These are phyloP conservation scores for Artibeus lituratus DNA, from an alignment of 2,797 vertebrate genomes.

Conservation along the genomic window DNA sequence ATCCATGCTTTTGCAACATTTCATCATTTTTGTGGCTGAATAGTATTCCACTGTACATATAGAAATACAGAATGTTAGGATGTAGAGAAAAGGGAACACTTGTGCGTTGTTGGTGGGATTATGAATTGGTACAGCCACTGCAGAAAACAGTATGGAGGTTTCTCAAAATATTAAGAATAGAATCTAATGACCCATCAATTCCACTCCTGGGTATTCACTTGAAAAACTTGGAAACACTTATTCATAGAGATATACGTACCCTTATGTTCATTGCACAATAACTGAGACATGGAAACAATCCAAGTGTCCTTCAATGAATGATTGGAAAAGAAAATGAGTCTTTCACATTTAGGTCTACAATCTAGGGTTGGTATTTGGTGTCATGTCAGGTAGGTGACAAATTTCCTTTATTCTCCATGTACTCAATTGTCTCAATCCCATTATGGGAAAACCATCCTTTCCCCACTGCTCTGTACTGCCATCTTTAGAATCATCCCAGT, in stretches of 20 bases:
- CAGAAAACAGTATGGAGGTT: neutral
- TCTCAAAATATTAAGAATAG: neutral
- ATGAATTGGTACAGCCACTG: no score
- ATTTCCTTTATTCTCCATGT: neutral
- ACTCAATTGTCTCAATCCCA: neutral
- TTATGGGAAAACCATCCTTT: neutral
- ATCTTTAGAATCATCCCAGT: neutral
- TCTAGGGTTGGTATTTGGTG: neutral
- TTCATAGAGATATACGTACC: neutral
- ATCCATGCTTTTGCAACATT: neutral
- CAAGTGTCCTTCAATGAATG: neutral
- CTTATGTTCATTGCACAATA: neutral
- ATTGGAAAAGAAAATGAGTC: neutral
- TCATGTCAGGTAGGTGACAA: neutral
- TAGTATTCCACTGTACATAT: neutral
- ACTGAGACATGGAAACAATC: neutral
- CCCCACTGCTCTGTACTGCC: neutral
- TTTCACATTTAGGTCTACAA: neutral
- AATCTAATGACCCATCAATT: neutral
- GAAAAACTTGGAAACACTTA: neutral
- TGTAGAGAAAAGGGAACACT: neutral
- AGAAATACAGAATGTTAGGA: neutral
- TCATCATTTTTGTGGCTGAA: neutral
- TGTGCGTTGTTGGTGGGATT: neutral
- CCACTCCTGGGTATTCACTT: neutral